These are phyloP conservation scores for Corticium candelabrum DNA, from an alignment of 37 sponge, comb jelly and placozoan genomes.

Conservation along the genomic window DNA sequence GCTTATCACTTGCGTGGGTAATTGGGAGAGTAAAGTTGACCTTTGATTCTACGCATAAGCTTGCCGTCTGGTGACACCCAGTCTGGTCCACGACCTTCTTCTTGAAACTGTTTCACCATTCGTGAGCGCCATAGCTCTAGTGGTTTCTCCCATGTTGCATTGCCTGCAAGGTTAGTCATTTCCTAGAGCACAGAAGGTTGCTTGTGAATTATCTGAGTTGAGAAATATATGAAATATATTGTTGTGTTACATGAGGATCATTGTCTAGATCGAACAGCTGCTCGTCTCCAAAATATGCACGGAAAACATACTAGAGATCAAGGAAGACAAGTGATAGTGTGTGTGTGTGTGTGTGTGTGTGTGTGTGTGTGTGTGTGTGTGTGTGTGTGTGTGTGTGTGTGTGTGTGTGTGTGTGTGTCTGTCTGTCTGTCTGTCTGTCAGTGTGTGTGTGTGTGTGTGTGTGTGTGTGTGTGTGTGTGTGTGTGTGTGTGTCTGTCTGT, in stretches of 20 bases:
- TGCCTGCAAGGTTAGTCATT: conserved; percentile 26
- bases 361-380: no score
- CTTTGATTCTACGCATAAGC: conserved; percentile 32
- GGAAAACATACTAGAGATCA: conserved; percentile 31
- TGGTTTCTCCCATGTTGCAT: conserved; percentile 11
- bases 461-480: no score
- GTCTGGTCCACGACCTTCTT: conserved; percentile 32
- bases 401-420: no score
- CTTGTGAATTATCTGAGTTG: background rate
- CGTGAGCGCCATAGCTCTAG: conserved; percentile 28
- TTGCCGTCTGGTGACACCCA: conserved; percentile 32
- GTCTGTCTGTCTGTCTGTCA: no score
- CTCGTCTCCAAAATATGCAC: conserved; percentile 40
- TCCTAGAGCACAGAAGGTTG: no score
- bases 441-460: no score
- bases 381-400: no score
- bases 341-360: no score
- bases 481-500: no score
- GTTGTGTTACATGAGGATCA: conserved; percentile 23
- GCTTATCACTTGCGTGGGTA: no score
- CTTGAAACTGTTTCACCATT: conserved; percentile 45
- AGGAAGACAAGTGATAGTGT: background rate
- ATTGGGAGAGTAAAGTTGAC: conserved; percentile 48
- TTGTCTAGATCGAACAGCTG: conserved; percentile 43
- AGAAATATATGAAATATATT: background rate